Conservation (phyloP, 2,888 invertebrate species). For the Calameuta filiformis region DNA sequence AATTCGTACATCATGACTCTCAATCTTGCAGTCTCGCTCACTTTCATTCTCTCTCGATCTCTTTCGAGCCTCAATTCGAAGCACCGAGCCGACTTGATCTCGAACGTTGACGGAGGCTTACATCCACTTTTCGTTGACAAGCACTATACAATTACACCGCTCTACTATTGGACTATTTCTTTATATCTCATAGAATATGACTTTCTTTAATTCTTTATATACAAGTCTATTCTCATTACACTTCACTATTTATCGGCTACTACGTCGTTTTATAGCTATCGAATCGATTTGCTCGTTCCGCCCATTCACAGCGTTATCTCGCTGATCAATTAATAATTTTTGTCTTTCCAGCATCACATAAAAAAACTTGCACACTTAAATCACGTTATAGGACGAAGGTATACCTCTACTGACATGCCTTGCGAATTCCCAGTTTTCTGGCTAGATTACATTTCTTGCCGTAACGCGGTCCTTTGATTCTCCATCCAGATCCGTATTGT, state of each 20-base stretch:
- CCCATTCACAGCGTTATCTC: slow-evolving; percentile 1
- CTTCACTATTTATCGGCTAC: slow-evolving; percentile 2
- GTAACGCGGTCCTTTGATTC: background rate
- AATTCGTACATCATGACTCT: background rate
- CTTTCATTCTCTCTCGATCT: background rate
- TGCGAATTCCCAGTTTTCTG: background rate
- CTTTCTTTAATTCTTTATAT: slow-evolving; percentile 55
- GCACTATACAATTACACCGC: slow-evolving; percentile 46
- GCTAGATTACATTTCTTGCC: background rate
- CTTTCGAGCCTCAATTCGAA: background rate
- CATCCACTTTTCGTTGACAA: slow-evolving; percentile 42
- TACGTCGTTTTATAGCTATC: slow-evolving; percentile 1
- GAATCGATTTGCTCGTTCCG: background rate
- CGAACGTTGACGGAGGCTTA: background rate
- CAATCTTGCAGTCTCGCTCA: background rate
- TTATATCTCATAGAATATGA: slow-evolving; percentile 48
- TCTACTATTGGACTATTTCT: slow-evolving; percentile 31
- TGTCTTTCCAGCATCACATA: slow-evolving; percentile 6
- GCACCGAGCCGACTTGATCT: background rate
- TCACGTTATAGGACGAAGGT: background rate
- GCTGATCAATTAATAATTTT: background rate
- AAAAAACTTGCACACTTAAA: background rate
- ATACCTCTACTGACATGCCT: background rate
- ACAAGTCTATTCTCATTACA: slow-evolving; percentile 46
- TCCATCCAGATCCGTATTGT: background rate